Evolutionary conservation across 2,888 invertebrate species (phyloP).

Genomic region (Eudemis profundana): DNA sequence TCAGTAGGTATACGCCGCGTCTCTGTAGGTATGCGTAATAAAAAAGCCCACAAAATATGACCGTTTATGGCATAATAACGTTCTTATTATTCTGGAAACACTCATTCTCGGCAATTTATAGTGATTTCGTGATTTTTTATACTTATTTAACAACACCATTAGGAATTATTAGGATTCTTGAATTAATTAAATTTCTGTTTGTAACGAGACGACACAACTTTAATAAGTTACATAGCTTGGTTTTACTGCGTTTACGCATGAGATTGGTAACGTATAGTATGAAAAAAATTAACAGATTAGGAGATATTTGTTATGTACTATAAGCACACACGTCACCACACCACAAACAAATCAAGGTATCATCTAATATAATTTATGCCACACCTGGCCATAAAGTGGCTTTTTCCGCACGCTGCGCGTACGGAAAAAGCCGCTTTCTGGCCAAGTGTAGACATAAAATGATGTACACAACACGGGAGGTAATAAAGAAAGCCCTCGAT

Average conservation of each 20-base stretch:
- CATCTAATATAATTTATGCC: too few species aligned
- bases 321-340: too few species aligned
- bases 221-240: conserved; percentile 15
- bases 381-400: too few species aligned
- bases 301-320: too few species aligned
- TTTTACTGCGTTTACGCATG: conserved; percentile 22
- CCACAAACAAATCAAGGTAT: too few species aligned
- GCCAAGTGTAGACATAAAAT: too few species aligned
- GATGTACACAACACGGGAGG: too few species aligned
- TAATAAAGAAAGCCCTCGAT: too few species aligned
- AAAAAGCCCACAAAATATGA: conserved; percentile 54
- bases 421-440: too few species aligned
- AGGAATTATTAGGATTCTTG: conserved; percentile 35
- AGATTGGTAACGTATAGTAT: conserved; percentile 4
- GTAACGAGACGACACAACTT: conserved; percentile 31
- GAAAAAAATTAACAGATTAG: too few species aligned
- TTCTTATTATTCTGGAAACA: conserved; percentile 51
- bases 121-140: conserved; percentile 43
- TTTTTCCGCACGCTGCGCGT: too few species aligned
- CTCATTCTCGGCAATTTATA: conserved; percentile 37
- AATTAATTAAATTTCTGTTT: conserved; percentile 38
- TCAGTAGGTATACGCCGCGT: conserved; percentile 44
- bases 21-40: conserved; percentile 50
- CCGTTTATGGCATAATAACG: conserved; percentile 54
- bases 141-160: conserved; percentile 41